Conservation (phyloP, 2,888 invertebrate genomes). For the Aphrophora alni region DNA sequence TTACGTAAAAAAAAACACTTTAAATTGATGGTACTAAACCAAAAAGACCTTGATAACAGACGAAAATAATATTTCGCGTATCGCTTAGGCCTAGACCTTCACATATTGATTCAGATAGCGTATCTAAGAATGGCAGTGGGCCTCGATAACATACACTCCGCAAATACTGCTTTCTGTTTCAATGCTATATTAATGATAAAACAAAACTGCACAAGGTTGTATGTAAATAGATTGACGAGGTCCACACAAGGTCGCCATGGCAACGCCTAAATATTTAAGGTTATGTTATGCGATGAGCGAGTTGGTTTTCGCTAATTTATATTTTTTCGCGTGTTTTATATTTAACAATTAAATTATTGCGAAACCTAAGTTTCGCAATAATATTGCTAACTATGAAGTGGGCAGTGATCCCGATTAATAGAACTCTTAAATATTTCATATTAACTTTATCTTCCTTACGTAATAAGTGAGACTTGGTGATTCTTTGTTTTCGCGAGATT, state of each 20-base stretch:
- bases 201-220: conserved; percentile 2
- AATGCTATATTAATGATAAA: neutral
- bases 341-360: too few relatives aligned
- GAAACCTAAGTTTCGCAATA: too few relatives aligned
- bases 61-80: too few relatives aligned
- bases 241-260: neutral
- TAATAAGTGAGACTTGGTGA: too few relatives aligned
- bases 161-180: neutral
- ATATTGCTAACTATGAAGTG: too few relatives aligned
- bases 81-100: neutral
- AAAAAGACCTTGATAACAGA: neutral
- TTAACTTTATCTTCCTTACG: too few relatives aligned
- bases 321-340: too few relatives aligned
- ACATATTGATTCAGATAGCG: neutral
- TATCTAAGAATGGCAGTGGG: neutral
- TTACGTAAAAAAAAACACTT: neutral
- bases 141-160: neutral
- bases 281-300: neutral
- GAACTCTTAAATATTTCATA: too few relatives aligned
- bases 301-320: neutral
- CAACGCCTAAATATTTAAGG: conserved; percentile 2
- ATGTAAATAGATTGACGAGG: neutral
- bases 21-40: neutral
- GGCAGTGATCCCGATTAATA: too few relatives aligned
- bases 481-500: too few relatives aligned